Percentiles rank a stretch among this genome's conserved stretches.
These are phyloP conservation scores for Nomada fabriciana DNA, from an alignment of 2,888 invertebrate genomes.

Conservation along the genomic window DNA sequence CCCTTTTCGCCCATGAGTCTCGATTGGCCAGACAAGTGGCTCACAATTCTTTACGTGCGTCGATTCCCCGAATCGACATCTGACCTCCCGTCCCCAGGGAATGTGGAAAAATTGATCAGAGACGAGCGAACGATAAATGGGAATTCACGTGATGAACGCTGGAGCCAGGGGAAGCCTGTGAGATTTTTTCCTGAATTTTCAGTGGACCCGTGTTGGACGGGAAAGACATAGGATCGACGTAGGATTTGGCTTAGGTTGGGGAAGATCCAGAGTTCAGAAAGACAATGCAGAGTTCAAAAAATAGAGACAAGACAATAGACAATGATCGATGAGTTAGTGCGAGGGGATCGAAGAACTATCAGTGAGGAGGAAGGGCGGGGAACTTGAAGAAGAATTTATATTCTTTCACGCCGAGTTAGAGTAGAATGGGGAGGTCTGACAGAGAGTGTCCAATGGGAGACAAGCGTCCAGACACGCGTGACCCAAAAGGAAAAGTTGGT, in stretches of 20 bases:
- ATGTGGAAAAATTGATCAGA: neutral
- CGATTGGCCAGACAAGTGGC: neutral
- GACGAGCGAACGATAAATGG: neutral
- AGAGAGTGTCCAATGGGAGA: neutral
- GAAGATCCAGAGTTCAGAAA: no score
- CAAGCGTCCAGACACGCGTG: conserved; percentile 16
- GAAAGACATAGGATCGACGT: no score
- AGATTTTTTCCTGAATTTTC: no score
- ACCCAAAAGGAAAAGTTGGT: conserved; percentile 42
- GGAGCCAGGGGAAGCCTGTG: neutral
- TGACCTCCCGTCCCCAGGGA: neutral
- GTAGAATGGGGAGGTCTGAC: neutral
- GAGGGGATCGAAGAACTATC: no score
- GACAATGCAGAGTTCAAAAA: no score
- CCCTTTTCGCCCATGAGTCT: neutral
- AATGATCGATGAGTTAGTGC: no score
- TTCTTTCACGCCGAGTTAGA: neutral
- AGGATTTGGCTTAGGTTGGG: no score
- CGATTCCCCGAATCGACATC: neutral
- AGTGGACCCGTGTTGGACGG: no score
- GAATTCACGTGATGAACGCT: neutral
- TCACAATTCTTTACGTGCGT: neutral
- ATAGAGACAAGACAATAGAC: no score
- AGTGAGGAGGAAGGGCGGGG: neutral
- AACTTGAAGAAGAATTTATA: neutral